Conservation (phyloP, 2,797 vertebrate genomes). For the Rhodeus uyekii region DNA sequence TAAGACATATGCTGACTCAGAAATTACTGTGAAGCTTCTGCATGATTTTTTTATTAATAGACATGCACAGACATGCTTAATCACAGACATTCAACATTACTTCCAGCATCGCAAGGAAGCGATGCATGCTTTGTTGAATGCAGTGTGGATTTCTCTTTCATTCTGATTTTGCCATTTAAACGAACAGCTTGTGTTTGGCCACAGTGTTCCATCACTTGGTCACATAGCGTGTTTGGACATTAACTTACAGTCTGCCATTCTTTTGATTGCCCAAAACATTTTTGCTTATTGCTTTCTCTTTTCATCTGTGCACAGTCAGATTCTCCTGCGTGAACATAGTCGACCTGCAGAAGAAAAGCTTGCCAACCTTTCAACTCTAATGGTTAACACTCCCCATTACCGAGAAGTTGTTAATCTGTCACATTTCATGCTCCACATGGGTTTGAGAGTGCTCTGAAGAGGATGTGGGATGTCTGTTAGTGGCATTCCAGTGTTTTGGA, state of each 20-base stretch:
- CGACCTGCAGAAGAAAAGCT: slow-evolving; percentile 16
- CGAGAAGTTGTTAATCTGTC: slow-evolving; percentile 32
- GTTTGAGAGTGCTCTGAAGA: slow-evolving; percentile 2
- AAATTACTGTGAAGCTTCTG: neutral
- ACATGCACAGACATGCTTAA: neutral
- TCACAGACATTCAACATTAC: neutral
- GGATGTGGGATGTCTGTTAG: slow-evolving; percentile 1
- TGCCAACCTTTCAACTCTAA: slow-evolving; percentile 22
- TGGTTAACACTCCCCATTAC: slow-evolving; percentile 22
- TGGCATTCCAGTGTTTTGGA: neutral
- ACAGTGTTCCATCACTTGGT: neutral
- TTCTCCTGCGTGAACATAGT: neutral
- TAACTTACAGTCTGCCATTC: neutral
- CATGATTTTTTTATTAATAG: slow-evolving; percentile 1
- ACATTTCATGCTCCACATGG: slow-evolving; percentile 19
- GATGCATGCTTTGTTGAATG: neutral
- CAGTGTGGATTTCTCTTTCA: neutral
- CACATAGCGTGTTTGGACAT: neutral
- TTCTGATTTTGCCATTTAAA: neutral
- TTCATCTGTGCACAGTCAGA: slow-evolving; percentile 26
- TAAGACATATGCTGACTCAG: slow-evolving; percentile 9
- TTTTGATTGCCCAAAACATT: slow-evolving; percentile 2
- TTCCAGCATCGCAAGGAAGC: neutral
- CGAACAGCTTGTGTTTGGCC: slow-evolving; percentile 7
- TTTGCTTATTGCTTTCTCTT: slow-evolving; percentile 15